These are phyloP conservation scores for Eurosta solidaginis DNA, from an alignment of 1,140 invertebrate genomes.

Conservation along the genomic window DNA sequence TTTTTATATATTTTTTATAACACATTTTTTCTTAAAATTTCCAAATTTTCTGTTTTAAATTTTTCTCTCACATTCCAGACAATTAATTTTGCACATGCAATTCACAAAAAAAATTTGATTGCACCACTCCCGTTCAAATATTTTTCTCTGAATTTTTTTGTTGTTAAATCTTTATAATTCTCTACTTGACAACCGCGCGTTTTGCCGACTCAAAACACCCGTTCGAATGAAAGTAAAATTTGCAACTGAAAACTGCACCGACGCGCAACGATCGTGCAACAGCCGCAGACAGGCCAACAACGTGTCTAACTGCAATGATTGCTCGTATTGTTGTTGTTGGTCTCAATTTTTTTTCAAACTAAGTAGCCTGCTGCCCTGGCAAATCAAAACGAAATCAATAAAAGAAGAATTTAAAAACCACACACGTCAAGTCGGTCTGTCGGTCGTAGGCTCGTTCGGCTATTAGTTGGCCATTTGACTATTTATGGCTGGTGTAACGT, in stretches of 20 bases:
- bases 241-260: constrained; percentile 45
- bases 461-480: too few relatives aligned
- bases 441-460: neutral
- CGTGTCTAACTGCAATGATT: neutral
- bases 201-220: constrained; percentile 39
- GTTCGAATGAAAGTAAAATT: constrained; percentile 59
- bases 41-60: constrained; percentile 9
- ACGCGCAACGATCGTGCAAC: constrained; percentile 6
- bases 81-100: too few relatives aligned
- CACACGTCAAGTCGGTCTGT: constrained; percentile 12
- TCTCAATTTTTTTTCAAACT: neutral
- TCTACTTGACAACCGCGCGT: neutral
- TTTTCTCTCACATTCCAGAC: neutral
- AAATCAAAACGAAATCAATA: neutral
- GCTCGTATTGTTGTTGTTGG: neutral
- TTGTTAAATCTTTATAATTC: neutral
- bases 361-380: neutral
- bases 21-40: too few relatives aligned
- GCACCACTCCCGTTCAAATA: too few relatives aligned
- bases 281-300: neutral
- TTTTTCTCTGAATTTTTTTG: neutral
- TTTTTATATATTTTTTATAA: too few relatives aligned
- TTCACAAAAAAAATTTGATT: too few relatives aligned
- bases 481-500: neutral
- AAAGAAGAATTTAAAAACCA: neutral